Conservation (phyloP, 1,140 invertebrate genomes). For the Druon quercuslanigerum region DNA sequence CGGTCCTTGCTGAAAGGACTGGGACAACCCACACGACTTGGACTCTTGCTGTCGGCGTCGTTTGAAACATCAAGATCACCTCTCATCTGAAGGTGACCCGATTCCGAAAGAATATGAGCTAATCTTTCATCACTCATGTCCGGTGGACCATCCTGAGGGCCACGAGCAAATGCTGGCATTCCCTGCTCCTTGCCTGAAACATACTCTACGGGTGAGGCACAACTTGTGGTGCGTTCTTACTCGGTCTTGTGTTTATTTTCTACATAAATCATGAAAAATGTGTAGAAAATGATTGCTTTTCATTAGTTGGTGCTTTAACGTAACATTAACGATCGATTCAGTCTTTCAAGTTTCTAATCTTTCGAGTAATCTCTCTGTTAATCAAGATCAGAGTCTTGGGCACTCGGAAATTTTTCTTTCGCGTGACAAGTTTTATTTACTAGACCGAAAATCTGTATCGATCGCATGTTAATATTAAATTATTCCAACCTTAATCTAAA, state of each 20-base stretch:
- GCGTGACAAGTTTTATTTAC: conserved; percentile 27
- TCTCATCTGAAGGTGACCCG: conserved; percentile 83
- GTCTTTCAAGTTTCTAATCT: conserved; percentile 2
- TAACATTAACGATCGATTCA: neutral
- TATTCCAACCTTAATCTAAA: conserved; percentile 24
- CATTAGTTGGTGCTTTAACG: neutral
- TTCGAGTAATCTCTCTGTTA: conserved; percentile 8
- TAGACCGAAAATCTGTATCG: conserved; percentile 27
- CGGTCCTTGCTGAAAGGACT: conserved; percentile 85
- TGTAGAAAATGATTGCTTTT: conserved; percentile 23
- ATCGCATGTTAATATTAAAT: conserved; percentile 20
- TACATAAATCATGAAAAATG: conserved; percentile 36
- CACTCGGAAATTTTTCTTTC: conserved; percentile 7
- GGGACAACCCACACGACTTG: conserved; percentile 82
- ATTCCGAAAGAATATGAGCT: conserved; percentile 94
- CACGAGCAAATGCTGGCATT: conserved; percentile 83
- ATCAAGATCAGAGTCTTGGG: conserved; percentile 9
- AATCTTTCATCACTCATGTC: conserved; percentile 95
- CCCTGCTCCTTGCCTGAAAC: conserved; percentile 88
- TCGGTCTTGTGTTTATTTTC: conserved; percentile 48
- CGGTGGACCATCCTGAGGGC: conserved; percentile 82
- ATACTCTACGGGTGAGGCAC: conserved; percentile 76
- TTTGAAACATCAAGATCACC: conserved; percentile 71
- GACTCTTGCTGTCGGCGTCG: conserved; percentile 83
- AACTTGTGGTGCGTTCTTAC: conserved; percentile 74